Evolutionary conservation across 1,140 invertebrate species (phyloP).

Genomic region (Calycopis cecrops): DNA sequence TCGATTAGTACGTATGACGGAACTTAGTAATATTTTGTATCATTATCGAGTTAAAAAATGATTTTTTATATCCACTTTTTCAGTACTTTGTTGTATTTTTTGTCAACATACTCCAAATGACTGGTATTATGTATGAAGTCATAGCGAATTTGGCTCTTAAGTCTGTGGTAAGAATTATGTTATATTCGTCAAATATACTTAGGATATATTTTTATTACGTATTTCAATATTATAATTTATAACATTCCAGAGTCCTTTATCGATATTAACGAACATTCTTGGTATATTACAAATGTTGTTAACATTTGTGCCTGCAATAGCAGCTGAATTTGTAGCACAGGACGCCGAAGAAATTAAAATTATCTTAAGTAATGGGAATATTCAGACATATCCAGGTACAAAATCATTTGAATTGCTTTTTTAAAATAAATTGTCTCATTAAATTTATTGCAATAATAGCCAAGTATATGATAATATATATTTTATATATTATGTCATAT

Average conservation of each 20-base stretch:
- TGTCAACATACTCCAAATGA: not conserved
- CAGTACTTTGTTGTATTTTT: not conserved
- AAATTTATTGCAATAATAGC: too few relatives aligned
- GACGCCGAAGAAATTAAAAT: not conserved
- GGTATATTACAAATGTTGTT: not conserved
- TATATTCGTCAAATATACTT: not conserved
- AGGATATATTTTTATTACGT: not conserved
- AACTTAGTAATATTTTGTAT: too few relatives aligned
- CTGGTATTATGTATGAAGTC: not conserved
- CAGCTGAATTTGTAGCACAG: not conserved
- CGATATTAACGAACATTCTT: not conserved
- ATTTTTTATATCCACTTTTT: not conserved
- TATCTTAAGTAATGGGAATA: not conserved
- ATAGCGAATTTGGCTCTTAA: not conserved
- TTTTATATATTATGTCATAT: too few relatives aligned
- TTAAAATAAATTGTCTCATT: too few relatives aligned
- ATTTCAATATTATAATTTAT: not conserved
- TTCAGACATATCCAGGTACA: too few relatives aligned
- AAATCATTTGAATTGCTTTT: too few relatives aligned
- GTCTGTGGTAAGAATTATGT: not conserved
- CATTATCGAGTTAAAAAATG: too few relatives aligned
- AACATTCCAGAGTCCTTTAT: not conserved
- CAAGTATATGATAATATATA: too few relatives aligned
- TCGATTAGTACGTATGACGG: not conserved
- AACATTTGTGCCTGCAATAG: not conserved